These are phyloP conservation scores for Bradypus variegatus DNA, from an alignment of 2,797 vertebrate genomes.

Conservation along the genomic window DNA sequence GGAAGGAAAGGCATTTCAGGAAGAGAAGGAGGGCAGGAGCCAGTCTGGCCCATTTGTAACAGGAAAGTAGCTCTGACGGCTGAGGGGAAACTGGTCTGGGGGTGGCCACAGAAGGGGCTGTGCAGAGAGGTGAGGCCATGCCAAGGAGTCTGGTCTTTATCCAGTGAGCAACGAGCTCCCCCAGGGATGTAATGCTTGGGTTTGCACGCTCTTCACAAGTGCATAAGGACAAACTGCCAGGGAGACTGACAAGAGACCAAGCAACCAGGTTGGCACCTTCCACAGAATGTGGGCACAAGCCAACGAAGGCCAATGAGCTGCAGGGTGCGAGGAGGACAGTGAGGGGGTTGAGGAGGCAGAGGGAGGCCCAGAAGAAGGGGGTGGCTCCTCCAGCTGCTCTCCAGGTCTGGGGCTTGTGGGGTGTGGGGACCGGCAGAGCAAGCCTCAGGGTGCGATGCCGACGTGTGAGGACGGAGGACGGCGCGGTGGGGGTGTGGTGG, in stretches of 20 bases:
- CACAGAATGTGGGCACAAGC: not conserved
- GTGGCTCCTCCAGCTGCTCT: no score
- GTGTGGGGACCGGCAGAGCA: no score
- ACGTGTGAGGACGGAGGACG: accelerated
- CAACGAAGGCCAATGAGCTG: not conserved
- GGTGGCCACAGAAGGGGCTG: not conserved
- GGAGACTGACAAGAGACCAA: not conserved
- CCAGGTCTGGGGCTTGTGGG: no score
- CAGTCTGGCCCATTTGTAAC: not conserved
- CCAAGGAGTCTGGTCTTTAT: not conserved
- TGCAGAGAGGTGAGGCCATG: no score
- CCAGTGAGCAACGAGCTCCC: not conserved
- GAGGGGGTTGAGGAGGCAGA: not conserved
- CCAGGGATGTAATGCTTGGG: not conserved
- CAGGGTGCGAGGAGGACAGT: not conserved
- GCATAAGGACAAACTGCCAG: not conserved
- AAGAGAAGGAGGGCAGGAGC: not conserved
- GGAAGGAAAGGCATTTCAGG: not conserved
- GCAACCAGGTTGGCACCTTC: no score
- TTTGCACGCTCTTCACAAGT: not conserved
- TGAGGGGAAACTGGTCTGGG: not conserved
- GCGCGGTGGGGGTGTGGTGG: not conserved
- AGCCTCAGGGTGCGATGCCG: not conserved
- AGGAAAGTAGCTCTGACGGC: not conserved
- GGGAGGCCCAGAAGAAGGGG: no score